These are phyloP conservation scores for Rotaria magnacalcarata DNA, from an alignment of 2,888 invertebrate genomes.

Conservation along the genomic window DNA sequence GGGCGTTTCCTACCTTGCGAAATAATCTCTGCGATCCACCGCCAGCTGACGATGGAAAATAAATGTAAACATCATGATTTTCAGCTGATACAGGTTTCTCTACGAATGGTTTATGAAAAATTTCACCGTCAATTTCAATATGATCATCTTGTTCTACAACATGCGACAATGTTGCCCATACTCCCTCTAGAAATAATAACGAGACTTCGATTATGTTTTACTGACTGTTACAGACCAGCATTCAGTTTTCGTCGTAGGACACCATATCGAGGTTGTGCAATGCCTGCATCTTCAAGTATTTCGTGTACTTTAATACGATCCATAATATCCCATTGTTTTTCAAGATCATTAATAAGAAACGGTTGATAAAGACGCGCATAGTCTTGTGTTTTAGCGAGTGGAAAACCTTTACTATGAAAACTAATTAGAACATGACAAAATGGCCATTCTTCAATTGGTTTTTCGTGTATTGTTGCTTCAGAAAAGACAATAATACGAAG, in stretches of 20 bases:
- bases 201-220: not conserved
- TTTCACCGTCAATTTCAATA: slow-evolving; percentile 86
- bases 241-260: slow-evolving; percentile 69
- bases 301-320: slow-evolving; percentile 70
- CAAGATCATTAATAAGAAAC: slow-evolving; percentile 93
- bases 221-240: slow-evolving; percentile 26
- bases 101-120: slow-evolving; percentile 94
- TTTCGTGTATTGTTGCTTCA: slow-evolving; percentile 89
- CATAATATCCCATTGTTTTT: slow-evolving; percentile 95
- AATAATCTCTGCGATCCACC: slow-evolving; percentile 95
- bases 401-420: slow-evolving; percentile 96
- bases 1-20: slow-evolving; percentile 67
- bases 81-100: slow-evolving; percentile 99
- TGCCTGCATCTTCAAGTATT: slow-evolving; percentile 84
- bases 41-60: slow-evolving; percentile 93
- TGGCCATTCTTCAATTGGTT: slow-evolving; percentile 95
- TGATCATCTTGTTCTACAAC: slow-evolving; percentile 81
- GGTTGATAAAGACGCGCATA: slow-evolving; percentile 88
- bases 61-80: slow-evolving; percentile 98
- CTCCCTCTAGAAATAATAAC: not conserved
- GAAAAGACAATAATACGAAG: slow-evolving; percentile 86
- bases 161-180: not conserved
- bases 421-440: slow-evolving; percentile 84
- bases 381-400: slow-evolving; percentile 90
- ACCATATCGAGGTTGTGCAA: slow-evolving; percentile 94